Evolutionary conservation across 2,888 invertebrate genomes (phyloP).

Genomic region (Corythucha ciliata): DNA sequence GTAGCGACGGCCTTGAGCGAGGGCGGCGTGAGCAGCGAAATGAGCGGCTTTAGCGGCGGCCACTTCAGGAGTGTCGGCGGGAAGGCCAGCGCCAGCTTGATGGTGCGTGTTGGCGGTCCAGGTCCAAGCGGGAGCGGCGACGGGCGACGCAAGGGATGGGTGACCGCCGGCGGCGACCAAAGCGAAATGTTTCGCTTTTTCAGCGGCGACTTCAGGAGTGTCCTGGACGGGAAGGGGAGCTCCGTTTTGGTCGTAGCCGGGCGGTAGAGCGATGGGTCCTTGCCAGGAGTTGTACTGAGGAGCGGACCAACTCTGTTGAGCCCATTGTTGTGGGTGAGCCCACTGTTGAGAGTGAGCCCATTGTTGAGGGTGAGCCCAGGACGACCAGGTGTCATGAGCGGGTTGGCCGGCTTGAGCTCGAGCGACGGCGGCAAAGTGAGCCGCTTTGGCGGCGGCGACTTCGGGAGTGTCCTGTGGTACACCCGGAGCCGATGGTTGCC

Average conservation of each 20-base stretch:
- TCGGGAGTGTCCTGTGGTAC: constrained; percentile 30
- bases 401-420: constrained; percentile 13
- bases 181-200: constrained; percentile 30
- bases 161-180: constrained; percentile 21
- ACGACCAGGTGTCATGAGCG: constrained; percentile 5
- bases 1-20: constrained; percentile 36
- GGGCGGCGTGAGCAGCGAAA: constrained; percentile 49
- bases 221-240: constrained; percentile 29
- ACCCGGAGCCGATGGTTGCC: constrained; percentile 14
- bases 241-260: constrained; percentile 29
- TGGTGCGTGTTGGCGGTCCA: constrained; percentile 41
- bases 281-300: constrained; percentile 19
- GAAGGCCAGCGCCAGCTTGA: constrained; percentile 45
- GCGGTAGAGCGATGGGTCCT: constrained; percentile 28
- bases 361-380: constrained; percentile 13
- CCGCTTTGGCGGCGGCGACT: constrained; percentile 33
- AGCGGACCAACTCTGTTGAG: constrained; percentile 9
- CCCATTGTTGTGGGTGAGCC: constrained; percentile 12
- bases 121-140: constrained; percentile 16
- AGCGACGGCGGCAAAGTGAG: constrained; percentile 28
- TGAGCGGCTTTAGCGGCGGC: constrained; percentile 52
- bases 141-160: constrained; percentile 21
- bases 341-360: constrained; percentile 11
- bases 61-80: constrained; percentile 49
- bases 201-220: constrained; percentile 32